These are phyloP conservation scores for Hemiprocne comata DNA, from an alignment of 2,113 vertebrate genomes.

Conservation along the genomic window DNA sequence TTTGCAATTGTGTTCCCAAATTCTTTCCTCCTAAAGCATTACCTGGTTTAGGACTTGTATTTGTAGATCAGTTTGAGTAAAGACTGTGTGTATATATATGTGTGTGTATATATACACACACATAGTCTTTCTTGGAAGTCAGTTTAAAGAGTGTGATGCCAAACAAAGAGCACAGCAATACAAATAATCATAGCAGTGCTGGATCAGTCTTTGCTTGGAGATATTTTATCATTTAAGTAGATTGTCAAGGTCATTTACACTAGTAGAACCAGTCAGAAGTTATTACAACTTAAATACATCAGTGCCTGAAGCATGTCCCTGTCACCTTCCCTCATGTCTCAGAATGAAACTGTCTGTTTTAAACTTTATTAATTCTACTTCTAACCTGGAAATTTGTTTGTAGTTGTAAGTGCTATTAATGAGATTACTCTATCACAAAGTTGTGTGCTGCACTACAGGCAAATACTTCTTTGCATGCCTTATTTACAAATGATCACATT, in stretches of 20 bases:
- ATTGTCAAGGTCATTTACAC: constrained; percentile 34
- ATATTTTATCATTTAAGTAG: constrained; percentile 15
- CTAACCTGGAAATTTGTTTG: background rate
- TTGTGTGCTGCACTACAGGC: background rate
- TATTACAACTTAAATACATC: background rate
- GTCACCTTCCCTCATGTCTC: background rate
- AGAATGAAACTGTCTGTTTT: background rate
- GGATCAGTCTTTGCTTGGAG: background rate
- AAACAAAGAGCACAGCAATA: background rate
- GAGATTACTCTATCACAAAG: background rate
- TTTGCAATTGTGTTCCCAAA: background rate
- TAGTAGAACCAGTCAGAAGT: background rate
- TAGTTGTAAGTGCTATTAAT: background rate
- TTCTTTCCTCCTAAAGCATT: background rate
- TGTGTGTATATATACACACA: background rate
- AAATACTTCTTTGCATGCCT: background rate
- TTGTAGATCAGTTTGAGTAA: background rate
- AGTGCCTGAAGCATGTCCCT: background rate
- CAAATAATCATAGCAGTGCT: background rate
- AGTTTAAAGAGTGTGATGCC: background rate
- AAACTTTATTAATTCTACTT: background rate
- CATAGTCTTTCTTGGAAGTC: background rate
- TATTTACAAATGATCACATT: background rate
- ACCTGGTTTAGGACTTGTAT: background rate
- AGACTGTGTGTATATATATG: background rate